Evolutionary conservation across 2,113 vertebrate genomes (phyloP), one percentile per base, ranked within the genome.

Genomic region (Heloderma charlesbogerti): DNA sequence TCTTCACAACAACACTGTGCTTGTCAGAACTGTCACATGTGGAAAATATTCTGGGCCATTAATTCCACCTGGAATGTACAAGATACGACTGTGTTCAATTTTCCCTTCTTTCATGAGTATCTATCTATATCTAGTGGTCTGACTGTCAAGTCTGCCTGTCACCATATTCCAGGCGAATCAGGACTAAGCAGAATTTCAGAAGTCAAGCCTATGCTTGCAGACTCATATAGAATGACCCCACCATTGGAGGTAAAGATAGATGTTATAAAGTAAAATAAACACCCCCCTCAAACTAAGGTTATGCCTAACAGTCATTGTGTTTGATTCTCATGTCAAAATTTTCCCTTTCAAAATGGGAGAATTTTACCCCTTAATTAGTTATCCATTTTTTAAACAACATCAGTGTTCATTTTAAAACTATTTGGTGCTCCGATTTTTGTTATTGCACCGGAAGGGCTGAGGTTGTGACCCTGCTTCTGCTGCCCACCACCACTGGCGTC

Each of bases 21-120:
- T 29, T 92, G 4, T 16, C n/a, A 93, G 31, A 63, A 79, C 6
- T 80, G 69, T 72, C 67, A 80, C 88, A 92, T 3, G 1, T 71
- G 4, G 66, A 48, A 72, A n/a, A 89, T 84, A 63, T 87, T 77
- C 88, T 87, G 86, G 81, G 82, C 79, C 57, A 89, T 74, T 88
- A 84, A 88, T 93, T 1, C 0, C 90, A 63, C 31, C 57, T 0
- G 0, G 18, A 67, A 63, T 57, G 54, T 34, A 83, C 60, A 81
- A 93, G n/a, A 51, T 91, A n/a, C 31, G 51, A 43, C 69, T 86
- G 40, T 48, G 37, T 8, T 92, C 25, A 67, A 75, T 89, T 8
- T 66, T 16, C 78, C 31, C 66, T 84, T 88, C 40, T 74, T 92
- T 91, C 69, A 18, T 31, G 85, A 40, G 85, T 57, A 86, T 48